These are phyloP conservation scores for Falco punctatus DNA, from an alignment of 2,113 vertebrate species.

Conservation along the genomic window DNA sequence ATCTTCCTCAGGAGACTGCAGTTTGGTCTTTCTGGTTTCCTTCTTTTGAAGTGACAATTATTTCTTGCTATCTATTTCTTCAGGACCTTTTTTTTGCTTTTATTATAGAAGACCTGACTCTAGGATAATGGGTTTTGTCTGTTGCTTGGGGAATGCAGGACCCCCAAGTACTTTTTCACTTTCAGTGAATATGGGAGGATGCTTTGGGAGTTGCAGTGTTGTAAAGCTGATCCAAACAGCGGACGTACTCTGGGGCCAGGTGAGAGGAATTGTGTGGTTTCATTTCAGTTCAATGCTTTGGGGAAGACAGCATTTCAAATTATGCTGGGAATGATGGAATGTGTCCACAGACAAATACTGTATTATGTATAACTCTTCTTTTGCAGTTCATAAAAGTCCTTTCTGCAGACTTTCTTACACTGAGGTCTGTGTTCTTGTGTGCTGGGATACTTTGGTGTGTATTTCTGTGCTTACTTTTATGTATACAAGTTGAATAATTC, in stretches of 20 bases:
- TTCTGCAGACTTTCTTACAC: not conserved
- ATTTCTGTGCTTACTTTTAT: not conserved
- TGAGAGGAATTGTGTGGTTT: not conserved
- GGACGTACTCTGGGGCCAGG: not conserved
- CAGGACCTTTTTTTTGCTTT: not conserved
- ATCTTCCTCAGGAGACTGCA: not conserved
- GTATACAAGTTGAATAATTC: not conserved
- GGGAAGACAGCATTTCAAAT: not conserved
- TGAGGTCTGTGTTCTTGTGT: not conserved
- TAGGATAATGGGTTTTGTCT: not conserved
- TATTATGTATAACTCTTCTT: not conserved
- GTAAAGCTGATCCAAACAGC: not conserved
- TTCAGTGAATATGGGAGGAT: not conserved
- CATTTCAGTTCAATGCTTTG: not conserved
- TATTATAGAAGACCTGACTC: not conserved
- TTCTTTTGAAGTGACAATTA: not conserved
- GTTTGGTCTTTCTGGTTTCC: not conserved
- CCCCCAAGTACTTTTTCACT: not conserved
- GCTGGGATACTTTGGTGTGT: not conserved
- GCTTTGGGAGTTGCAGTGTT: not conserved
- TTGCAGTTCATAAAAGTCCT: not conserved
- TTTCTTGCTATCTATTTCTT: not conserved
- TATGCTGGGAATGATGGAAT: not conserved
- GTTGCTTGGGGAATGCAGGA: not conserved
- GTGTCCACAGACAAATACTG: not conserved